Evolutionary conservation across 2,888 invertebrate genomes (phyloP), one percentile per base, ranked within the genome.

Genomic region (Augochlorella aurata): DNA sequence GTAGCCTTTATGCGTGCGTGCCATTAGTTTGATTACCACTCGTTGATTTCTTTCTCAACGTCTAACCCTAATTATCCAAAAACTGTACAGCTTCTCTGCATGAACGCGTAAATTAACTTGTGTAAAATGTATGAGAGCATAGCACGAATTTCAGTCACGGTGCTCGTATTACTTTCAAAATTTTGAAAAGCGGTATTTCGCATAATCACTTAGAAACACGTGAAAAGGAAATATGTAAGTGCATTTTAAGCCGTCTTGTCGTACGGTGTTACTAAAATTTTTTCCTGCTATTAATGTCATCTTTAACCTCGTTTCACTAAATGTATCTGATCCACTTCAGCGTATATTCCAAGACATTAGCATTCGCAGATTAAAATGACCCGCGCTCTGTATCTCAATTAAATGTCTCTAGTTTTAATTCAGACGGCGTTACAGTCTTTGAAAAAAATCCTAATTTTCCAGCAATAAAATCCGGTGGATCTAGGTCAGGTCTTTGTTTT

Each of bases 11-110:
- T 66, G 76, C 68, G 49, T 61, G 61, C 38, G 2, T 65, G 58
- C 79, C 80, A 79, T 82, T 67, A 80, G 63, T 61, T 74, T 63
- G 66, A 81, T 78, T 50, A 65, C 24, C 58, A 24, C 10, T 44
- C 9, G n/a, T 12, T 5, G 44, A 38, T n/a, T 4, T 10, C 10
- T 44, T 65, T 1, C n/a, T 44, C 1, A 0, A 18, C 8, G 2
- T 49, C 14, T 49, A 14, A 2, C 14, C 14, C 47, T 12, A 38
- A 38, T 38, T 38, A 38, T 38, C 38, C 38, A 38, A 38, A 38
- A 38, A 38, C 10, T 49, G 2, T 12, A 10, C 47, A 49, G 47
- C 14, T 49, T 49, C 47, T 49, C 47, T 49, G 1, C 1, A 8
- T 47, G 12, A 5, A 14, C 10, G 47, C 5, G 5, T 7, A 7